A percentile compares a stretch with the other conserved stretches of the same genome.
Evolutionary conservation across 2,888 invertebrate species (phyloP).

Genomic region (Ormyrus pomaceus): DNA sequence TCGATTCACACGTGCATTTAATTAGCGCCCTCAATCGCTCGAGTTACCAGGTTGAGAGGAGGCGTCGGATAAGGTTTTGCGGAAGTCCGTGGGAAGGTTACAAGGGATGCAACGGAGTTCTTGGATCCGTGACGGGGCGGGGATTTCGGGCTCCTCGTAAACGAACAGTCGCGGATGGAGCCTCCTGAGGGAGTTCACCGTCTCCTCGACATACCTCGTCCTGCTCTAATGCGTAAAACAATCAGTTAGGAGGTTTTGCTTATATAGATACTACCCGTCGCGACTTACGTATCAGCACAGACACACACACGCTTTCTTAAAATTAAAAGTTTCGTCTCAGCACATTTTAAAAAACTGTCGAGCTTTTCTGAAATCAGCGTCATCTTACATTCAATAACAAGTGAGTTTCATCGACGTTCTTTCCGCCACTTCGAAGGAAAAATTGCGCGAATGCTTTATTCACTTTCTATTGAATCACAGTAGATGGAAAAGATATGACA

Average conservation of each 20-base stretch:
- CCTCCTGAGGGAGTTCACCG: constrained; percentile 31
- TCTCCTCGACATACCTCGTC: constrained; percentile 29
- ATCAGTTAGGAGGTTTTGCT: constrained; percentile 18
- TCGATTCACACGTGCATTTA: not conserved
- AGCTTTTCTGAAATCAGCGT: constrained; percentile 24
- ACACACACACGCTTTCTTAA: constrained; percentile 11
- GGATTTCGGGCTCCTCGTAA: constrained; percentile 32
- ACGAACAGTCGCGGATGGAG: constrained; percentile 47
- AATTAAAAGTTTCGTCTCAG: not conserved
- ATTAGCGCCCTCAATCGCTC: not conserved
- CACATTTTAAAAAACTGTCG: constrained; percentile 49
- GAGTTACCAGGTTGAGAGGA: constrained; percentile 21
- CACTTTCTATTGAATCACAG: constrained; percentile 27
- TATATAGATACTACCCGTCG: not conserved
- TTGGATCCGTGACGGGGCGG: constrained; percentile 15
- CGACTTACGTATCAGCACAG: not conserved
- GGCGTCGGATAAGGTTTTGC: constrained; percentile 35
- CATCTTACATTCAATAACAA: constrained; percentile 19
- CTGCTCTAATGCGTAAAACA: constrained; percentile 43
- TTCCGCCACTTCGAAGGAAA: constrained; percentile 17
- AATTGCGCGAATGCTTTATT: constrained; percentile 18
- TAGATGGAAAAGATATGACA: not conserved
- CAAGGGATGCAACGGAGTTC: constrained; percentile 15
- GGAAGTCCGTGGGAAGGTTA: constrained; percentile 38
- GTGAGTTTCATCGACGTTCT: constrained; percentile 1